A percentile compares a stretch with the other conserved stretches of the same genome.
phyloP scores from a whole-genome alignment of 64 coral and sea anemone species.

The Dendrophyllia cribrosa region DNA sequence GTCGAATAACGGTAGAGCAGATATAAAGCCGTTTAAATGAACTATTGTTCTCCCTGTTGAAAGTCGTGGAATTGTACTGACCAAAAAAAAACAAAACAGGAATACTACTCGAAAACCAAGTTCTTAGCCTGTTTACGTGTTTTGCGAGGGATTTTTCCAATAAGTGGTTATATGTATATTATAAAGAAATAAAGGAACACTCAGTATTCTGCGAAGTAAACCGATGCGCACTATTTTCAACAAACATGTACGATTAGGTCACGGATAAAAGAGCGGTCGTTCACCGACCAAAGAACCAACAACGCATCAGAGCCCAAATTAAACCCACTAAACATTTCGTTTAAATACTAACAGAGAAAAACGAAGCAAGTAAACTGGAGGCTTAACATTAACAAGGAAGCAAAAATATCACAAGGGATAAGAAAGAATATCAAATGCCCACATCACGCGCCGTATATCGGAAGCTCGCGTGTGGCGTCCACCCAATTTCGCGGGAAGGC shows the following conservation, averaged over 20 bases:
- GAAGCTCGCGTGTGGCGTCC: slow-evolving; percentile 34
- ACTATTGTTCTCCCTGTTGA: background rate
- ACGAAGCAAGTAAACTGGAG: background rate
- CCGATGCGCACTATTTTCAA: slow-evolving; percentile 2
- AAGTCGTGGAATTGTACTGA: background rate
- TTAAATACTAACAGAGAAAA: background rate
- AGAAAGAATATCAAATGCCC: slow-evolving; percentile 1
- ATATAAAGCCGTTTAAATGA: slow-evolving; percentile 13
- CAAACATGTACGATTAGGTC: background rate
- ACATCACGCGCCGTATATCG: background rate
- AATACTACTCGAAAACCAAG: background rate
- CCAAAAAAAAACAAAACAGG: background rate
- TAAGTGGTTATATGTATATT: background rate
- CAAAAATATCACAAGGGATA: background rate
- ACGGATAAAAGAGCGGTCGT: background rate
- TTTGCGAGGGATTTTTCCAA: background rate
- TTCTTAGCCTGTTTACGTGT: background rate
- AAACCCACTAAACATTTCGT: background rate
- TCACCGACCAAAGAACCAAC: background rate
- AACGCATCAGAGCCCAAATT: background rate
- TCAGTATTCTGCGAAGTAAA: background rate
- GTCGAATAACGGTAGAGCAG: background rate
- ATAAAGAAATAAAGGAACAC: background rate
- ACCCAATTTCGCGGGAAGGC: background rate
- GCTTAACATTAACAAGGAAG: background rate